Base-by-base conservation (phyloP, 2,113 vertebrate species). In the Plestiodon gilberti region DNA sequence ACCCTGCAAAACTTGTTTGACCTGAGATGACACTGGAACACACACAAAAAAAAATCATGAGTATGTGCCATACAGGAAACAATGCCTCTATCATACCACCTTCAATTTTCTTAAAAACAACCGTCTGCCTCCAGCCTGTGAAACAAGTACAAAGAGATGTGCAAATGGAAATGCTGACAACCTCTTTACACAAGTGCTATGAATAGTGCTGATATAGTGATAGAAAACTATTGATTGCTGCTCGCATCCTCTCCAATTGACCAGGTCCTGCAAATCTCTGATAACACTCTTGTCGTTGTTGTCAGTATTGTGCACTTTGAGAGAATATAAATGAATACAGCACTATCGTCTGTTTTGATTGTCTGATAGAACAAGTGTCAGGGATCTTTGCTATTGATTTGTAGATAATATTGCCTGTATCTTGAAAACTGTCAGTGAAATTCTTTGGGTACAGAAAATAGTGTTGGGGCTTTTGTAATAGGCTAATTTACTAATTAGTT, bases 221-320 rank as follows among this genome's bases (percentile, higher is more conserved):
- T 88, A 90, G 92, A 93, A 94, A 90, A 86, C 84, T 95, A 94
- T 95, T 17, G 93, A 95, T 95, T 94, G 90, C 38, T 88, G 57
- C 89, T 17, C 77, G 86, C 82, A 90, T 79, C 93, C 93, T 38
- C 0, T 90, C 76, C 86, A 93, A 94, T 93, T 88, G 89, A 92
- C 93, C 90, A 79, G 93, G 78, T 90, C 89, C 93, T 96, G 95
- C 81, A 92, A 89, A 91, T 92, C 92, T 92, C 93, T 89, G 95
- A 95, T 95, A 96, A 96, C 89, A 15, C 79, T 89, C 1, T 22
- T 94, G 96, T 96, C 88, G 88, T 95, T 93, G 87, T 64, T 79
- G 94, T 95, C 96, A 91, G 96, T 84, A 97, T 96, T 96, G 96
- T 96, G 92, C 95, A 96, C 95, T 90, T 85, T 79, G 90, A 84